Evolutionary conservation across 2,888 invertebrate species (phyloP), one percentile per base, ranked within the genome.

Genomic region (Machimus rusticus): DNA sequence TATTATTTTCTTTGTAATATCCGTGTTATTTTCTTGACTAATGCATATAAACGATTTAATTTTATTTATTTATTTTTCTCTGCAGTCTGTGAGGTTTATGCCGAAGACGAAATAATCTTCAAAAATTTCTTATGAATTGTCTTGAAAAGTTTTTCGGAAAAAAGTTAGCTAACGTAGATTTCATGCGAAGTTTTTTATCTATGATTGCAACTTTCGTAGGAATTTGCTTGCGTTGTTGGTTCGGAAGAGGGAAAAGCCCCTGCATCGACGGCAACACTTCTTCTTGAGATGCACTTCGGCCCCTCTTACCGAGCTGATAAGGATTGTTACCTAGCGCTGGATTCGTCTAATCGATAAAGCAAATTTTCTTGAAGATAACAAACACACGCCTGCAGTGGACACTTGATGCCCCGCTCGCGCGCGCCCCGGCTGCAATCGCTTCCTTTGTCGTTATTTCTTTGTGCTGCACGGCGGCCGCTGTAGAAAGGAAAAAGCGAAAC

Each of bases 271-370:
- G 16, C 51, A n/a, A 51, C 51, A n/a, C n/a, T n/a, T n/a, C n/a
- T n/a, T 51, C 51, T 51, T 51, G 0, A 19, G 16, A 6, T 51
- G 51, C 51, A 51, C 51, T 51, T 51, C 51, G 51, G 9, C 23
- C 23, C 66, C 28, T 28, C 28, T 66, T 23, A 57, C 19, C 12
- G 34, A 43, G 14, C 12, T 79, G 79, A 79, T 79, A 46, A 79
- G 79, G 43, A 79, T n/a, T 31, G 39, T 79, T 51, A 46, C 79
- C 31, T 51, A 79, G 28, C 79, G 51, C 4, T 28, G 31, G 51
- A 79, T 79, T 51, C 28, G 79, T 43, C 51, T 79, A 51, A 79
- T 79, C 79, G 79, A 79, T 79, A 79, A 79, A 28, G 51, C 51
- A 79, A 79, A 79, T 51, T 55, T 28, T 79, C 28, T n/a, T 14